Percentiles rank a stretch among this genome's conserved stretches.
These are phyloP conservation scores for Hermetia illucens DNA, from an alignment of 1,140 invertebrate species.

Conservation along the genomic window DNA sequence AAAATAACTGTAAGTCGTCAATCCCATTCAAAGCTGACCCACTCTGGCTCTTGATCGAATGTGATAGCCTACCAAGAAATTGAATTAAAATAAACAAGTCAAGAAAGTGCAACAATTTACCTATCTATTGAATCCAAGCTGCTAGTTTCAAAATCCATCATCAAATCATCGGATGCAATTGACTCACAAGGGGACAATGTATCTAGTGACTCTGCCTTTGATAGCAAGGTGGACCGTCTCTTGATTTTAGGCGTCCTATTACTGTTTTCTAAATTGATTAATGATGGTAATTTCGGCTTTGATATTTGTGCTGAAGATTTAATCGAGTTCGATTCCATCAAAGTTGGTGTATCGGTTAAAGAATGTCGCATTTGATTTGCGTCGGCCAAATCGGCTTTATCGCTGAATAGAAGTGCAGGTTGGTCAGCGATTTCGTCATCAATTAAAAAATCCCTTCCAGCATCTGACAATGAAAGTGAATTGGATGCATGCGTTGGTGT, in stretches of 20 bases:
- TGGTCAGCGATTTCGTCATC: constrained; percentile 87
- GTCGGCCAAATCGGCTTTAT: constrained; percentile 26
- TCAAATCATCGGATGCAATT: constrained; percentile 66
- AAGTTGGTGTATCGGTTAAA: constrained; percentile 20
- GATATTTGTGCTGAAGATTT: constrained; percentile 22
- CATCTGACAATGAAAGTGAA: constrained; percentile 53
- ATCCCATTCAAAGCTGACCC: constrained; percentile 34
- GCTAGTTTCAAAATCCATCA: constrained; percentile 67
- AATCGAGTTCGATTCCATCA: constrained; percentile 24
- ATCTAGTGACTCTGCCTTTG: constrained; percentile 50
- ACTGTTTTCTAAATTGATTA: constrained; percentile 27
- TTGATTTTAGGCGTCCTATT: constrained; percentile 25
- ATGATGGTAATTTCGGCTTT: constrained; percentile 20
- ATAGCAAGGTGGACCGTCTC: constrained; percentile 24
- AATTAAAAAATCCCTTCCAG: constrained; percentile 58
- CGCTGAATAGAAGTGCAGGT: constrained; percentile 64
- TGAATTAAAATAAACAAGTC: too few species aligned
- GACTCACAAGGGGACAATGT: constrained; percentile 64
- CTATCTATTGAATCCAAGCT: constrained; percentile 54
- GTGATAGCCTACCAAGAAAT: constrained; percentile 5
- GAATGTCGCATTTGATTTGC: constrained; percentile 3
- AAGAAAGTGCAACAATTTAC: constrained; percentile 26
- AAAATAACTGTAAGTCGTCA: constrained; percentile 35
- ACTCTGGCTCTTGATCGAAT: constrained; percentile 28
- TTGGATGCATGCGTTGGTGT: constrained; percentile 64